Base-by-base conservation (phyloP, 2,888 invertebrate genomes). In the Brachyopa scutellaris region DNA sequence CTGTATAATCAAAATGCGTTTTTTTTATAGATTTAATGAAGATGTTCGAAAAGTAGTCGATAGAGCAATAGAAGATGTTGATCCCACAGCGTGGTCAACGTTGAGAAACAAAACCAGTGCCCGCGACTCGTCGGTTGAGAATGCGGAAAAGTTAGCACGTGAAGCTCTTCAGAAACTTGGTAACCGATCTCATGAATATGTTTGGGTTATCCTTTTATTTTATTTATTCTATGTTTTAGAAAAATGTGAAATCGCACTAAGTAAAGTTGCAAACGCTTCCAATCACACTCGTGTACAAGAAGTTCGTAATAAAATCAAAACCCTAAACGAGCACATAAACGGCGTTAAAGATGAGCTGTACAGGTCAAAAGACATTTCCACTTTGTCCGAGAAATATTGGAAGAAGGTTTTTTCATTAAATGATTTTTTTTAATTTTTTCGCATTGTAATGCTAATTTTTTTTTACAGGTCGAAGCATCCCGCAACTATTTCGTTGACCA, bases 371-470 rank as follows among this genome's bases (percentile, higher is more conserved):
- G 92, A 92, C 21, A 91, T 91, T 47, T 91, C 94, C 0, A 92
- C 92, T 47, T 91, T 97, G 0, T 93, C 95, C 13, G 95, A 96
- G 84, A 94, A 93, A 86, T 97, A 96, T 88, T 96, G 97, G 94
- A 94, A 94, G 61, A 94, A 96, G 91, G 96, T 96, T 76, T 26
- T 38, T 23, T 6, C 2, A 23, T 8, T 0, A 36, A 1, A 13
- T n/a, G 1, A 6, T 31, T 11, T 13, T 1, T n/a, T n/a, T n/a
- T n/a, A 6, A 3, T 33, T 1, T 2, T 4, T 31, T 53, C 19
- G 7, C 19, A 29, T 1, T 15, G 31, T 42, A 7, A 13, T 13
- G 1, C 5, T 0, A 5, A 15, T 4, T 49, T 49, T 62, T 13
- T 79, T 13, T 67, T 67, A 26, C 19, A 88, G 88, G 88, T 91